Evolutionary conservation across 2,888 invertebrate species (phyloP).

Genomic region (Mesorhabditis sp.): DNA sequence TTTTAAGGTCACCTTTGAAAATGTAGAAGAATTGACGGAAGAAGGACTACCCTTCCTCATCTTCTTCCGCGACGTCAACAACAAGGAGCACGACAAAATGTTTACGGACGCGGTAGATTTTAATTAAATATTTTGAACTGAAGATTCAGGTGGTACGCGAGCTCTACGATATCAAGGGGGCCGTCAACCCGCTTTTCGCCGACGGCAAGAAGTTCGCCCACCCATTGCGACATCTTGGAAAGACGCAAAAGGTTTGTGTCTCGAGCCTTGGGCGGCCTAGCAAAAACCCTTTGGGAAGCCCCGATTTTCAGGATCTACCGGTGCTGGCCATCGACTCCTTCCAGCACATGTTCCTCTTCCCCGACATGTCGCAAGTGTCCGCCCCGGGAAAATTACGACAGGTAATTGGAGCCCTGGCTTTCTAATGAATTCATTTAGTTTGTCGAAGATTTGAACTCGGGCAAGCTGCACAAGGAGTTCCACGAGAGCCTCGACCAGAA

Average conservation of each 20-base stretch:
- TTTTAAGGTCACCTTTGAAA: conserved; percentile 84
- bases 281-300: neutral
- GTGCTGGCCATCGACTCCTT: conserved; percentile 97
- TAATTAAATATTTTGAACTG: neutral
- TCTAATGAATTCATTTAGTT: conserved; percentile 59
- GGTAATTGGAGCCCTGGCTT: conserved; percentile 15
- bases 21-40: conserved; percentile 73
- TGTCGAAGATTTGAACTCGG: conserved; percentile 85
- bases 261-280: neutral
- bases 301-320: conserved; percentile 72
- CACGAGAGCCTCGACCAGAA: conserved; percentile 86
- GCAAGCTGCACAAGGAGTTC: conserved; percentile 90
- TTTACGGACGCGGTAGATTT: conserved; percentile 69
- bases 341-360: conserved; percentile 96
- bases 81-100: conserved; percentile 79
- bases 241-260: conserved; percentile 66
- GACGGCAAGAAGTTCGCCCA: conserved; percentile 95
- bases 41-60: conserved; percentile 97
- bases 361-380: conserved; percentile 69
- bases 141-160: conserved; percentile 70
- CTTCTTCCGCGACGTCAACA: conserved; percentile 81
- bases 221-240: conserved; percentile 93
- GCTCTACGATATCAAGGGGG: conserved; percentile 81
- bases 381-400: conserved; percentile 51
- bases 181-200: conserved; percentile 92